Percentiles rank a stretch among this genome's conserved stretches.
These are phyloP conservation scores for Dufourea novaeangliae DNA, from an alignment of 1,140 invertebrate genomes.

Conservation along the genomic window DNA sequence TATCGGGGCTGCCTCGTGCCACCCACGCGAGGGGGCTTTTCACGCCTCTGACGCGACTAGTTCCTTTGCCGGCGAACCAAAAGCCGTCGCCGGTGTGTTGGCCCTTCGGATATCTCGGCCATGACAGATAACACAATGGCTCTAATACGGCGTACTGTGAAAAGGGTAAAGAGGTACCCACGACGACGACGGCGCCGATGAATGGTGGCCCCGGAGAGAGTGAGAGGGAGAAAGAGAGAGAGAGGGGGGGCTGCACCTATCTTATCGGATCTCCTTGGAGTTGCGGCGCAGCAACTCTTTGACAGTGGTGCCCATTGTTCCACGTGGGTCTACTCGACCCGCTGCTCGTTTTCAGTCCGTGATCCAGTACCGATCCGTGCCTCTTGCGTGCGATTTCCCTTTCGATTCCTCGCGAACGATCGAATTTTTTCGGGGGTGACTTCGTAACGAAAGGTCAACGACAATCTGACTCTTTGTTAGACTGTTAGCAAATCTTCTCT, in stretches of 20 bases:
- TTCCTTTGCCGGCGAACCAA: constrained; percentile 66
- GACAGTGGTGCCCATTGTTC: constrained; percentile 73
- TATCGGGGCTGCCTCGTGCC: constrained; percentile 59
- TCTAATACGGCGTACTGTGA: constrained; percentile 73
- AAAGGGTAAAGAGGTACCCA: constrained; percentile 72
- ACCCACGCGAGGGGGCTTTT: constrained; percentile 72
- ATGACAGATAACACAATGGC: constrained; percentile 77
- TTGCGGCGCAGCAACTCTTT: constrained; percentile 62
- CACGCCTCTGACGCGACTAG: constrained; percentile 73
- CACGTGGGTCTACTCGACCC: constrained; percentile 46
- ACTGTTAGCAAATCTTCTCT: not conserved
- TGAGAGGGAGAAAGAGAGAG: not conserved
- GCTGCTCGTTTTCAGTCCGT: constrained; percentile 26
- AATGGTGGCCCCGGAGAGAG: constrained; percentile 53
- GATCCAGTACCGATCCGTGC: constrained; percentile 19
- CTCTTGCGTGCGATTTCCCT: constrained; percentile 14
- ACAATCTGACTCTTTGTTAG: not conserved
- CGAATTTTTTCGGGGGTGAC: not conserved
- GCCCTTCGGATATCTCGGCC: constrained; percentile 72
- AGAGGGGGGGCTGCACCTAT: constrained; percentile 55
- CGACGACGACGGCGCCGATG: constrained; percentile 65
- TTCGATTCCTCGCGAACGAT: constrained; percentile 9
- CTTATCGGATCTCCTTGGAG: constrained; percentile 71
- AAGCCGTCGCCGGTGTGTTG: constrained; percentile 66
- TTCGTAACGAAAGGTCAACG: constrained; percentile 5